Percentiles rank a stretch among this genome's conserved stretches.
Conservation (phyloP, 2,797 vertebrate genomes). For the Lacerta viridis region DNA sequence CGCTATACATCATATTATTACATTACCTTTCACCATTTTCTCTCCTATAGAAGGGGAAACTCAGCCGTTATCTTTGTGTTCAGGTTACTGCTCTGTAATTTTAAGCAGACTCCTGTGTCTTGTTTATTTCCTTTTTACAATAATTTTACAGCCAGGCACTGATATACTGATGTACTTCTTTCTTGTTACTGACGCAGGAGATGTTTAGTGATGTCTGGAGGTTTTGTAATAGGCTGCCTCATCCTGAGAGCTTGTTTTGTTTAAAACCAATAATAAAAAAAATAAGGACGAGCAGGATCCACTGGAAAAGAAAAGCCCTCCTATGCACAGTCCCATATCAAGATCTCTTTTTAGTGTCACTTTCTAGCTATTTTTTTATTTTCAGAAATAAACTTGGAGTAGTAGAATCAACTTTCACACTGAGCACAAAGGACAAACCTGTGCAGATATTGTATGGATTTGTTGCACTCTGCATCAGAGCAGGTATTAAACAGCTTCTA, state of each 20-base stretch:
- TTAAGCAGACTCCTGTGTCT: slow-evolving; percentile 25
- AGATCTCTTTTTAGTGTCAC: slow-evolving; percentile 2
- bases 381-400: not conserved
- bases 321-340: not conserved
- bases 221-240: slow-evolving; percentile 19
- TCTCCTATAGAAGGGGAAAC: not conserved
- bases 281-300: not conserved
- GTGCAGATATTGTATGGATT: not conserved
- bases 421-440: not conserved
- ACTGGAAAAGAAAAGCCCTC: accelerated
- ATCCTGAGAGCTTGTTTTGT: slow-evolving; percentile 3
- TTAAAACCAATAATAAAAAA: slow-evolving; percentile 19
- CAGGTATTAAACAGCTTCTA: not conserved
- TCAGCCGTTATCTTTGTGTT: slow-evolving; percentile 32
- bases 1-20: slow-evolving; percentile 6
- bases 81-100: slow-evolving; percentile 42
- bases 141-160: slow-evolving; percentile 26
- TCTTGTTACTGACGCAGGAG: slow-evolving; percentile 11
- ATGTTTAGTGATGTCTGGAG: not conserved
- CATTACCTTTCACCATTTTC: slow-evolving; percentile 31
- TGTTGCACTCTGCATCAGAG: not conserved
- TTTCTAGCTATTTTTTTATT: not conserved
- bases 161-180: slow-evolving; percentile 34
- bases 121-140: slow-evolving; percentile 43
- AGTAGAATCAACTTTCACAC: not conserved